phyloP scores from a whole-genome alignment of 2,888 invertebrate genomes.

The Tiphia femorata region DNA sequence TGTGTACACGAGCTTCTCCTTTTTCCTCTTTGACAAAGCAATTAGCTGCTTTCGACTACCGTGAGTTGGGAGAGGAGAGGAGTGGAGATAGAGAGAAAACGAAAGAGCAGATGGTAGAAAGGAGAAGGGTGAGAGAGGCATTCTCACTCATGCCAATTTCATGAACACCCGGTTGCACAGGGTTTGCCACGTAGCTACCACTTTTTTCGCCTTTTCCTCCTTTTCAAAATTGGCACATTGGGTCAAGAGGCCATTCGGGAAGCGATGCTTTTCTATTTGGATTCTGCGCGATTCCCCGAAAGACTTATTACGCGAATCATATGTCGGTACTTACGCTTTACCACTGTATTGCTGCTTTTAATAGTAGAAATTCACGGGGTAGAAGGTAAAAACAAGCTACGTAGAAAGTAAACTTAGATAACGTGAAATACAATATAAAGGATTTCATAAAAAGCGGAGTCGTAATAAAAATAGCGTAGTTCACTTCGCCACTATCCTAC shows the following conservation, averaged over 20 bases:
- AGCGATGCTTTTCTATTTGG: too few species aligned
- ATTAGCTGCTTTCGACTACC: conserved; percentile 22
- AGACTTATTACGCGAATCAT: too few species aligned
- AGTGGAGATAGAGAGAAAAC: background rate
- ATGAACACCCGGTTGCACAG: background rate
- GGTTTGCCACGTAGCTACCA: background rate
- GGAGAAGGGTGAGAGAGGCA: background rate
- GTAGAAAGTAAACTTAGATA: too few species aligned
- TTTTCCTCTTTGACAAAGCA: conserved; percentile 12
- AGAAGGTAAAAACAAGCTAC: too few species aligned
- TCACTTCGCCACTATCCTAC: too few species aligned
- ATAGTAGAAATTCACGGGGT: too few species aligned
- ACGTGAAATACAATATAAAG: too few species aligned
- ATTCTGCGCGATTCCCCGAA: too few species aligned
- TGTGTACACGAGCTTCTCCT: conserved; percentile 1
- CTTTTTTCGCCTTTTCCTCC: background rate
- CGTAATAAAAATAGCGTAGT: too few species aligned
- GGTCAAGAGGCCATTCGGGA: conserved; percentile 30
- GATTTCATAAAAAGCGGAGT: too few species aligned
- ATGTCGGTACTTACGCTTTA: too few species aligned
- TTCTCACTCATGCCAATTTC: background rate
- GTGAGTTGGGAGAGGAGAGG: background rate
- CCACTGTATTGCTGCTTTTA: too few species aligned
- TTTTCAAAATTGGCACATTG: conserved; percentile 20
- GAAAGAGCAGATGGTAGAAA: background rate